Evolutionary conservation across 2,113 vertebrate genomes (phyloP).

Genomic region (Paradoxurus hermaphroditus): DNA sequence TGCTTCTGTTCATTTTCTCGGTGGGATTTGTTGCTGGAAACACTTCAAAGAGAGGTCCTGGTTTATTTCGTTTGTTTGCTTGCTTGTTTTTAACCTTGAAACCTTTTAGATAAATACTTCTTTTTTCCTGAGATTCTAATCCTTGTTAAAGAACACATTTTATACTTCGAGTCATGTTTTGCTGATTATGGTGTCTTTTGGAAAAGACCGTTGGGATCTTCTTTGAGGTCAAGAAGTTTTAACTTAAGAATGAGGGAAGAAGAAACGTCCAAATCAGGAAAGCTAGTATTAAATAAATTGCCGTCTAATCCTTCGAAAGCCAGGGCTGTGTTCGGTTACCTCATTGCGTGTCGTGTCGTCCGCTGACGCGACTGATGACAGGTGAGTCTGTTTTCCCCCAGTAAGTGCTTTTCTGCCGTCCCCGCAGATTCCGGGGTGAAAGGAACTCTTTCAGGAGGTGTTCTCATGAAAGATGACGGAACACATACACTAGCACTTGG

Average conservation of each 20-base stretch:
- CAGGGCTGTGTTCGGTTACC: slow-evolving; percentile 1
- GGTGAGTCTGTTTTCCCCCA: background rate
- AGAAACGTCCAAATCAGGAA: background rate
- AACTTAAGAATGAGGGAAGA: slow-evolving; percentile 13
- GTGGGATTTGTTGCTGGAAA: background rate
- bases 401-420: background rate
- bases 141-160: background rate
- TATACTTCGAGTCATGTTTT: background rate
- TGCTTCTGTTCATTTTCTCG: background rate
- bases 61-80: background rate
- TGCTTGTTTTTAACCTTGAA: background rate
- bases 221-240: slow-evolving; percentile 6
- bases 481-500: background rate
- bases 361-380: background rate
- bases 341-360: background rate
- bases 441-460: slow-evolving; percentile 3
- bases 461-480: background rate
- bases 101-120: background rate
- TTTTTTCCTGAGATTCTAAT: background rate
- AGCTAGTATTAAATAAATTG: slow-evolving; percentile 30
- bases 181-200: background rate
- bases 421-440: background rate
- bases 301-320: slow-evolving; percentile 13
- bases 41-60: background rate
- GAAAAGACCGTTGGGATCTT: background rate